phyloP scores from a whole-genome alignment of 2,797 vertebrate species.

The Aulostomus chinensis region DNA sequence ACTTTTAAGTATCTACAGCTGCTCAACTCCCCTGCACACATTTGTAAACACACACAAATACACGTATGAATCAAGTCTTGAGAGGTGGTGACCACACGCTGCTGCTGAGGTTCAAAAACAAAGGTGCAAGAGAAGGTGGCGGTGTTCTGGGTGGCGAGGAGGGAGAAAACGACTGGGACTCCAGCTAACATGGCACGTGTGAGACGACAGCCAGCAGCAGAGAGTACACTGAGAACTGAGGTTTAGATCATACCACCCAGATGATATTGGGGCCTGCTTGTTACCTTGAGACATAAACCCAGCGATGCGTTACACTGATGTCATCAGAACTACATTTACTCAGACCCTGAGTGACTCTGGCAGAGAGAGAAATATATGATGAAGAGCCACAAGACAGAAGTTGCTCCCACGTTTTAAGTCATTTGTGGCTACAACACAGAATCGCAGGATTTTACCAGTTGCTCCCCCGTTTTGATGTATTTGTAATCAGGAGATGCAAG shows the following conservation, averaged over 20 bases:
- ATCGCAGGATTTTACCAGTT: no score
- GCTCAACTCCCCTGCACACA: no score
- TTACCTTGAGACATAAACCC: slow-evolving; percentile 98
- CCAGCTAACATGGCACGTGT: slow-evolving; percentile 54
- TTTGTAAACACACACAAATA: not conserved
- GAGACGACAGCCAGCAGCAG: slow-evolving; percentile 86
- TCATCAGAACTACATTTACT: no score
- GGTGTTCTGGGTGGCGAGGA: slow-evolving; percentile 64
- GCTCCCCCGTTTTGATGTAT: no score
- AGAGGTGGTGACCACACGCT: slow-evolving; percentile 69
- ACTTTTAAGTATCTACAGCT: no score
- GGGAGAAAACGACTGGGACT: slow-evolving; percentile 31
- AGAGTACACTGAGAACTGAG: slow-evolving; percentile 79
- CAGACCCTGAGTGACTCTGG: no score
- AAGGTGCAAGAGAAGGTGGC: slow-evolving; percentile 60
- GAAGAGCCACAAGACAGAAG: no score
- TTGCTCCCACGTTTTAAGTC: no score
- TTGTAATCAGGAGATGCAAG: no score
- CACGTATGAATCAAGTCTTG: slow-evolving; percentile 15
- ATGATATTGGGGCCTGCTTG: slow-evolving; percentile 94
- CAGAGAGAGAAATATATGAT: no score
- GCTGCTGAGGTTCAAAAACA: slow-evolving; percentile 41
- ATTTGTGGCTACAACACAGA: no score
- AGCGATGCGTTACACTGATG: slow-evolving; percentile 66
- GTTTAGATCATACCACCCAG: slow-evolving; percentile 93